These are phyloP conservation scores for Crotalus viridis DNA, from an alignment of 2,113 vertebrate species.

Conservation along the genomic window DNA sequence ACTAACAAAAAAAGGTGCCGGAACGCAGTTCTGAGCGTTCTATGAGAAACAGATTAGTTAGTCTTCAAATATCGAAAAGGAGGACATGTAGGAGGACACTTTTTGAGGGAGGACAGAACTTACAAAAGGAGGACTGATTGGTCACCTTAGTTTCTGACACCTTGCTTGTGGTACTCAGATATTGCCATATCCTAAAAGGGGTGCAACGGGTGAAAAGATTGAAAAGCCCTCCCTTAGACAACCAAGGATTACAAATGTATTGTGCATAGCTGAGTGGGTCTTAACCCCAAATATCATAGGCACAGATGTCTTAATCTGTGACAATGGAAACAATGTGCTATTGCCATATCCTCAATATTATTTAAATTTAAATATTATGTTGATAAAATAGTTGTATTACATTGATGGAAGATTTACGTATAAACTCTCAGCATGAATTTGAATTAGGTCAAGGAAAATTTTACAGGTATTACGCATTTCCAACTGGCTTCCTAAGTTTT, in stretches of 20 bases:
- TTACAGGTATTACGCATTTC: neutral
- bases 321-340: neutral
- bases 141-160: no score
- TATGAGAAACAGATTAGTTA: no score
- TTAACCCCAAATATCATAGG: neutral
- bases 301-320: neutral
- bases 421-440: neutral
- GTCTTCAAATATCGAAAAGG: no score
- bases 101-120: no score
- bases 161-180: no score
- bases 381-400: neutral
- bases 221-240: neutral
- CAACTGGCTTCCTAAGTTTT: neutral
- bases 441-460: neutral
- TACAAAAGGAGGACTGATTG: no score
- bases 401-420: neutral
- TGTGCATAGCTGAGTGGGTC: neutral
- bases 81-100: no score
- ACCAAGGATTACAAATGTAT: neutral
- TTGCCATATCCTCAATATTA: neutral
- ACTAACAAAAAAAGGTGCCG: no score
- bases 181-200: no score
- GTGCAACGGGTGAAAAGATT: no score
- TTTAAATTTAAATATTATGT: neutral
- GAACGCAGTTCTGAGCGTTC: no score